phyloP scores from a whole-genome alignment of 2,797 vertebrate genomes.

The Sardinella longiceps region DNA sequence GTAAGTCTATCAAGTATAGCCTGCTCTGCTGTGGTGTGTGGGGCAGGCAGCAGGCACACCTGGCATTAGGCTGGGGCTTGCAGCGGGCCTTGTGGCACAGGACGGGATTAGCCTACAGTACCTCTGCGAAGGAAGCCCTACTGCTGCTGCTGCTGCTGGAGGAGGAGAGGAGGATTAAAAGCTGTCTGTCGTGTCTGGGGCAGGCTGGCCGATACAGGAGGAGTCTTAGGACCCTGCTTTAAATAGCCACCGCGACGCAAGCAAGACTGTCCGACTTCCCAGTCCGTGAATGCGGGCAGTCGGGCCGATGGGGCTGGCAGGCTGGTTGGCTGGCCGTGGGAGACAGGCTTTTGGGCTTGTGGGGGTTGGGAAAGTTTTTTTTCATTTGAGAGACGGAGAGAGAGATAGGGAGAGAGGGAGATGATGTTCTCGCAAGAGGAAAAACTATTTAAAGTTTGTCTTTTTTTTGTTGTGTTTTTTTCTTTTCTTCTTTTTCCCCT shows the following conservation, averaged over 20 bases:
- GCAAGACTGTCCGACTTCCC: background rate
- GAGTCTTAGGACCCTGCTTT: slow-evolving; percentile 16
- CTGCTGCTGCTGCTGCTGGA: background rate
- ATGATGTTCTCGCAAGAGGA: background rate
- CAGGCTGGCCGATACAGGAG: background rate
- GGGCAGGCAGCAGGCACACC: too few relatives aligned
- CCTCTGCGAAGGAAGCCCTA: background rate
- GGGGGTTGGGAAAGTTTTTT: background rate
- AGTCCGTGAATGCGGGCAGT: background rate
- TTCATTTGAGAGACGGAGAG: background rate
- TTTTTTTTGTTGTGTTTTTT: too few relatives aligned
- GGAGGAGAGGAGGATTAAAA: slow-evolving; percentile 19
- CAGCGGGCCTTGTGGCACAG: background rate
- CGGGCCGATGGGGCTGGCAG: background rate
- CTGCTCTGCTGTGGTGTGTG: background rate
- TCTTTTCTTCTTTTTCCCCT: too few relatives aligned
- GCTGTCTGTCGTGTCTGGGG: background rate
- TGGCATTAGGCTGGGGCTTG: slow-evolving; percentile 10
- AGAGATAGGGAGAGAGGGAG: too few relatives aligned
- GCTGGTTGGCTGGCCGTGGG: background rate
- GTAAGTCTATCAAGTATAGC: background rate
- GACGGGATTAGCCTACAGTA: slow-evolving; percentile 31
- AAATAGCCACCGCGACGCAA: background rate
- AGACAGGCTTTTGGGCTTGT: background rate
- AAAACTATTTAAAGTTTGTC: too few relatives aligned